Conservation (phyloP, 2,113 vertebrate species). For the Chlamydotis undulata region DNA sequence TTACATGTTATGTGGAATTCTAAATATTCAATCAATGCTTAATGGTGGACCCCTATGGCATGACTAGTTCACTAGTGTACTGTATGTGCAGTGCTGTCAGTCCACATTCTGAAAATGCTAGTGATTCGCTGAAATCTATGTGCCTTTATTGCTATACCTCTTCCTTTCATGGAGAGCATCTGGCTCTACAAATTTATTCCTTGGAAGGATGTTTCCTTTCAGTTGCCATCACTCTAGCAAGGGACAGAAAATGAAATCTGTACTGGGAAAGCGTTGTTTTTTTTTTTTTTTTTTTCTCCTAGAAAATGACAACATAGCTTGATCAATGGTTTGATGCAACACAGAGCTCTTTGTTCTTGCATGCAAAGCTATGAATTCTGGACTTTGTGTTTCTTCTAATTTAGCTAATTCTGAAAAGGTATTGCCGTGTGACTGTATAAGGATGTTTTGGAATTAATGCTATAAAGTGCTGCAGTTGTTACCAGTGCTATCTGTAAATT, state of each 20-base stretch:
- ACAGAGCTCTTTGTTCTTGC: neutral
- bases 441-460: neutral
- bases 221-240: neutral
- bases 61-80: neutral
- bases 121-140: neutral
- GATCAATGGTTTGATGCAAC: neutral
- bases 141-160: neutral
- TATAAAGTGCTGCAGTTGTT: neutral
- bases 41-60: neutral
- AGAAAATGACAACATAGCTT: neutral
- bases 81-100: neutral
- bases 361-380: neutral
- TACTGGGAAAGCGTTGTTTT: neutral
- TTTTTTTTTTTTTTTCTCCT: neutral
- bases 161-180: neutral
- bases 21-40: neutral
- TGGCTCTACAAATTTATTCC: neutral
- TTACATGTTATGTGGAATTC: neutral
- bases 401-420: neutral
- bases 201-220: neutral
- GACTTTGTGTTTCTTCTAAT: neutral
- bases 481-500: neutral
- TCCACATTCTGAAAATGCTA: neutral
- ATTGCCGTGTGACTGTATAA: neutral
- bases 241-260: neutral